These are phyloP conservation scores for Trididemnum nubilum DNA, from an alignment of 23 tunicate species.

Conservation along the genomic window DNA sequence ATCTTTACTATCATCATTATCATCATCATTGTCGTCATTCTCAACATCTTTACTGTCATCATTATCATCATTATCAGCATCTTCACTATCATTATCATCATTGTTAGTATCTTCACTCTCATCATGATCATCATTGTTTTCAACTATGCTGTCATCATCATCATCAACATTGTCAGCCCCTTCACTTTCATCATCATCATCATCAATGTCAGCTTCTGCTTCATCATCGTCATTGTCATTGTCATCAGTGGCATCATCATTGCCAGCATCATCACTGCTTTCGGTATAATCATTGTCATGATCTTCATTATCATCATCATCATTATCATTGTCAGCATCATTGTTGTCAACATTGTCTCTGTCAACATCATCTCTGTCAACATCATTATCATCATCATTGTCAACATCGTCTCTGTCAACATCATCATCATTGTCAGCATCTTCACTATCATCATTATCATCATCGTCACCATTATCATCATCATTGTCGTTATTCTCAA, in stretches of 20 bases:
- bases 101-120: slow-evolving; percentile 9
- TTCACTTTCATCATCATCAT: slow-evolving; percentile 15
- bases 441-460: slow-evolving; percentile 12
- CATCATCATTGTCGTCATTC: slow-evolving; percentile 9
- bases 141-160: slow-evolving; percentile 20
- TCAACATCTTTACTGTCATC: slow-evolving; percentile 3
- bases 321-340: slow-evolving; percentile 4
- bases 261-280: neutral
- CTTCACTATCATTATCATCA: slow-evolving; percentile 21
- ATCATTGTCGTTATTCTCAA: slow-evolving; percentile 2
- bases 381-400: slow-evolving; percentile 30
- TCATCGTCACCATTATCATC: slow-evolving; percentile 7
- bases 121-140: slow-evolving; percentile 7
- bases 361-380: slow-evolving; percentile 9
- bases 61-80: slow-evolving; percentile 35
- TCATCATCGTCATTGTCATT: slow-evolving; percentile 18
- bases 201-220: neutral
- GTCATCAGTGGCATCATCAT: slow-evolving; percentile 22
- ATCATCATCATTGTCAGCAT: slow-evolving; percentile 16
- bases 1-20: slow-evolving; percentile 29
- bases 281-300: slow-evolving; percentile 5
- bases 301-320: slow-evolving; percentile 26
- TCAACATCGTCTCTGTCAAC: slow-evolving; percentile 13
- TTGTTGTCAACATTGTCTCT: neutral
- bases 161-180: slow-evolving; percentile 20